Evolutionary conservation across 2,888 invertebrate genomes (phyloP).

Genomic region (Drosophila mercatorum): DNA sequence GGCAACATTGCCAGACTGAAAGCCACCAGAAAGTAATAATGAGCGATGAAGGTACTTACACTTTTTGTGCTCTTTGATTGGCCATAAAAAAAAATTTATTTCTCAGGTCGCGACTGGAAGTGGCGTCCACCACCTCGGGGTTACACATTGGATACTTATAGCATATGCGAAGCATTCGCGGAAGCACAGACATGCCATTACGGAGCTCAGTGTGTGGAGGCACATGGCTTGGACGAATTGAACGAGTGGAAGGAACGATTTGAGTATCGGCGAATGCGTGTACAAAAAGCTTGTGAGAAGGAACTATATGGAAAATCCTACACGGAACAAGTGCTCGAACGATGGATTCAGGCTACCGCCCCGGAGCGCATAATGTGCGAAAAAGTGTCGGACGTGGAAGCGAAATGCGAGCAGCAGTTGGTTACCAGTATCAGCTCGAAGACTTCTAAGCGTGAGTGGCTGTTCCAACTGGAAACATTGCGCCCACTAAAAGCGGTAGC

Average conservation of each 20-base stretch:
- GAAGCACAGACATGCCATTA: conserved; percentile 87
- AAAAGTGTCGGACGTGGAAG: conserved; percentile 87
- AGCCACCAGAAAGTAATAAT: conserved; percentile 88
- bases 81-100: not conserved
- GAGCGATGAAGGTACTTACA: conserved; percentile 87
- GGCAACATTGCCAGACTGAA: conserved; percentile 87
- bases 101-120: conserved; percentile 87
- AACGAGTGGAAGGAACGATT: conserved; percentile 91
- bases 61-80: not conserved
- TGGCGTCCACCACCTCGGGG: conserved; percentile 90
- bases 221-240: conserved; percentile 89
- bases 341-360: conserved; percentile 87
- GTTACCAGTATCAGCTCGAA: conserved; percentile 88
- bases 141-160: conserved; percentile 88
- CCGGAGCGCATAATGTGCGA: conserved; percentile 88
- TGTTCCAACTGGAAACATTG: conserved; percentile 86
- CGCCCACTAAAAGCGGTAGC: conserved; percentile 87
- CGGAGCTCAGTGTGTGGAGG: conserved; percentile 90
- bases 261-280: conserved; percentile 88
- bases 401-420: conserved; percentile 87
- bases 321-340: conserved; percentile 88
- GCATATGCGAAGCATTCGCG: conserved; percentile 87
- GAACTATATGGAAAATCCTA: conserved; percentile 88
- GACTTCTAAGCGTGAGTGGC: conserved; percentile 87
- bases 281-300: conserved; percentile 88